phyloP scores from a whole-genome alignment of 1,140 invertebrate genomes.

The Diplogasteroides magnus region DNA sequence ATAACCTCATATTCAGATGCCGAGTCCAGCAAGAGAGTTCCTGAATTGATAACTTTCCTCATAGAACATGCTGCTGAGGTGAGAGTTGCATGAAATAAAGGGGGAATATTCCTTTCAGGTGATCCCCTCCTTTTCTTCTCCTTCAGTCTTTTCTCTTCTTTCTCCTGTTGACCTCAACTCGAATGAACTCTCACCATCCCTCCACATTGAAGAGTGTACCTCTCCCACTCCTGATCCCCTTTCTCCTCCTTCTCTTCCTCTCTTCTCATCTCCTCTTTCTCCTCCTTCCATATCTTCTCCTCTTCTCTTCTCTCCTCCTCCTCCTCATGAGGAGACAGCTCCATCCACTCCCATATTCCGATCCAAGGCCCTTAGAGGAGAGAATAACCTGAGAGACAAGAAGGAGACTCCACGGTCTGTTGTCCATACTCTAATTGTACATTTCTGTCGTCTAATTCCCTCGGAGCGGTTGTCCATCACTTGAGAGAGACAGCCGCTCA shows the following conservation, averaged over 20 bases:
- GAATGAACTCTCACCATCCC: neutral
- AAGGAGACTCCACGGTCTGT: neutral
- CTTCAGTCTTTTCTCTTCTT: neutral
- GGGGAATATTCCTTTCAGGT: neutral
- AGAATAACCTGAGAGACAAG: neutral
- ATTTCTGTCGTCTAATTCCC: too few relatives aligned
- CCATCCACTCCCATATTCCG: neutral
- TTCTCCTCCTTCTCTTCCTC: neutral
- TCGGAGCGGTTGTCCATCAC: too few relatives aligned
- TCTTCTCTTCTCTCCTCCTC: neutral
- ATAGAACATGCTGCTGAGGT: conserved; percentile 30
- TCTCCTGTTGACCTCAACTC: neutral
- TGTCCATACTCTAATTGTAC: too few relatives aligned
- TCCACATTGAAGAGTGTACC: too few relatives aligned
- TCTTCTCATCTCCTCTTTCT: neutral
- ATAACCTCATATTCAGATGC: neutral
- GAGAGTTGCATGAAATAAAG: neutral
- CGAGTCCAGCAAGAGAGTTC: conserved; percentile 27
- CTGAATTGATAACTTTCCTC: conserved; percentile 26
- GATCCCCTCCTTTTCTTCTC: neutral
- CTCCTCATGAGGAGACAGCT: too few relatives aligned
- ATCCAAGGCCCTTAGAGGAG: neutral
- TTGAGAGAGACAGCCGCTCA: too few relatives aligned
- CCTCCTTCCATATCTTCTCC: neutral
- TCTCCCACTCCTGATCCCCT: too few relatives aligned